These are phyloP conservation scores for Elysia chlorotica DNA, from an alignment of 1,140 invertebrate species.

Conservation along the genomic window DNA sequence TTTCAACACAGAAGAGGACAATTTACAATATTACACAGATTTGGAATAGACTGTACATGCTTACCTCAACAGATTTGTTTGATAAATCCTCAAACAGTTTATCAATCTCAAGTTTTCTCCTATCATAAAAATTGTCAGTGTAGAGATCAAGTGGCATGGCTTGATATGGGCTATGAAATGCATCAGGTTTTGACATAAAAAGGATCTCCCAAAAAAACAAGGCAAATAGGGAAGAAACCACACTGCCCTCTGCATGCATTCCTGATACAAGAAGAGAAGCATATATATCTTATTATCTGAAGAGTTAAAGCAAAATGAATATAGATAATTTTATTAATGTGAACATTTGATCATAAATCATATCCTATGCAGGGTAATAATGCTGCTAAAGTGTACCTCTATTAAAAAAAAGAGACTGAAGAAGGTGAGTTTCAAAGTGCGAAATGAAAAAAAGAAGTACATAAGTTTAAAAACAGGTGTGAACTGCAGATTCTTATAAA, in stretches of 20 bases:
- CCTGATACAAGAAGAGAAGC: slow-evolving; percentile 51
- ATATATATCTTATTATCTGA: too few species aligned
- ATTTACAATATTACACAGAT: not conserved
- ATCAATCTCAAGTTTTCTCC: slow-evolving; percentile 69
- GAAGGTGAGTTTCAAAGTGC: too few species aligned
- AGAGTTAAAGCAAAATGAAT: too few species aligned
- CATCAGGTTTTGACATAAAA: slow-evolving; percentile 70
- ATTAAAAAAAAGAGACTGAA: too few species aligned
- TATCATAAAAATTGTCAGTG: slow-evolving; percentile 68
- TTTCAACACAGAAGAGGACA: not conserved
- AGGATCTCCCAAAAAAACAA: slow-evolving; percentile 80
- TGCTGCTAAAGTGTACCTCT: too few species aligned
- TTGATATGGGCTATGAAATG: slow-evolving; percentile 73
- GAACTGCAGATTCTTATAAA: too few species aligned
- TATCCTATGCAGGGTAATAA: too few species aligned
- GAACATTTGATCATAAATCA: too few species aligned
- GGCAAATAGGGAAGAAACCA: slow-evolving; percentile 71
- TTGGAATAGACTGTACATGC: not conserved
- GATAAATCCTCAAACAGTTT: slow-evolving; percentile 64
- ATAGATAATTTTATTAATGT: too few species aligned
- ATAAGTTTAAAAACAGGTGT: too few species aligned
- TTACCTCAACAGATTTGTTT: slow-evolving; percentile 37
- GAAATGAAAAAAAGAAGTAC: too few species aligned
- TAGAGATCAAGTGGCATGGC: slow-evolving; percentile 72
- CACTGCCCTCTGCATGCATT: slow-evolving; percentile 74